phyloP scores from a whole-genome alignment of 1,140 invertebrate species.

The Polypedilum vanderplanki region DNA sequence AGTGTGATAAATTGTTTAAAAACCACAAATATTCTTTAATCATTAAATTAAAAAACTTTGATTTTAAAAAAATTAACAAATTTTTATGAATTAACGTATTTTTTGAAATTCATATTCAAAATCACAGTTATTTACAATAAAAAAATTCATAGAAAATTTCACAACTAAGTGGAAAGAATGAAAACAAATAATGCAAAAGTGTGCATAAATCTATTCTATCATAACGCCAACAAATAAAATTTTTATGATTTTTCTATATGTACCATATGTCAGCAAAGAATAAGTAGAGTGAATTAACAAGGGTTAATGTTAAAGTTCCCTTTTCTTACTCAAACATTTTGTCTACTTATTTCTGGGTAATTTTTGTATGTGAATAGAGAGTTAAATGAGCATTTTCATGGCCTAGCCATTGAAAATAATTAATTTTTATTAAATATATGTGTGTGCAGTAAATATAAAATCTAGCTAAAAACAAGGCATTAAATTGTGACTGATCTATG shows the following conservation, averaged over 20 bases:
- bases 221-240: slow-evolving; percentile 15
- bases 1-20: too few species aligned
- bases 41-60: too few species aligned
- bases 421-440: slow-evolving; percentile 26
- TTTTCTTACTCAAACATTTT: background rate
- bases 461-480: background rate
- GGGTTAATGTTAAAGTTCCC: slow-evolving; percentile 7
- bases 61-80: too few species aligned
- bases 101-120: too few species aligned
- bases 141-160: too few species aligned
- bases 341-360: background rate
- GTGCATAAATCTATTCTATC: slow-evolving; percentile 13
- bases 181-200: background rate
- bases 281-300: slow-evolving; percentile 20
- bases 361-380: background rate
- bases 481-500: background rate
- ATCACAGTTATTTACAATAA: too few species aligned
- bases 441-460: background rate
- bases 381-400: slow-evolving; percentile 1
- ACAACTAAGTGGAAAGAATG: background rate
- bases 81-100: too few species aligned
- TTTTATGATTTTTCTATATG: background rate
- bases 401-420: slow-evolving; percentile 4
- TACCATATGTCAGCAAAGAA: slow-evolving; percentile 7
- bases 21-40: too few species aligned